phyloP scores from a whole-genome alignment of 2,888 invertebrate species.

The Resseliella maxima region DNA sequence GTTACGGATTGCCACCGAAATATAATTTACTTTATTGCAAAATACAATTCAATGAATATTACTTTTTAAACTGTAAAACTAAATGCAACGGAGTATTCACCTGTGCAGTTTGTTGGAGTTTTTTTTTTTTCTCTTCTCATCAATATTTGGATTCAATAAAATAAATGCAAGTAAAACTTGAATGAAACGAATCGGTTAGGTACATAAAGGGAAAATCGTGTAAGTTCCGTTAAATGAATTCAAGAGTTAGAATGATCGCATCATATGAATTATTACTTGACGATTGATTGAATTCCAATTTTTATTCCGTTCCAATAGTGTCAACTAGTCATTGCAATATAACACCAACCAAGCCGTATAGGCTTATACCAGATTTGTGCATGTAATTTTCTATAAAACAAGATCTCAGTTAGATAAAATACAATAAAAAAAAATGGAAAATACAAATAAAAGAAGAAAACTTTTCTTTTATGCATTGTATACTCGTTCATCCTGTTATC shows the following conservation, averaged over 20 bases:
- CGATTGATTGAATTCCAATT: slow-evolving; percentile 44
- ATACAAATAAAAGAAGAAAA: slow-evolving; percentile 6
- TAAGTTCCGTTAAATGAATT: slow-evolving; percentile 24
- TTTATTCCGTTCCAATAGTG: not conserved
- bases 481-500: slow-evolving; percentile 40
- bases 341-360: not conserved
- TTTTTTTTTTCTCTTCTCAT: too few relatives aligned
- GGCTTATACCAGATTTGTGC: slow-evolving; percentile 27
- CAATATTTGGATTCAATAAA: not conserved
- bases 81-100: not conserved
- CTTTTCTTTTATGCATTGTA: not conserved
- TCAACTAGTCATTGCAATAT: not conserved
- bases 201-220: not conserved
- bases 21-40: slow-evolving; percentile 10
- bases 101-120: too few relatives aligned
- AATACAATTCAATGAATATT: not conserved
- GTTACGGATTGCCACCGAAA: slow-evolving; percentile 51
- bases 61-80: too few relatives aligned
- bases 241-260: not conserved
- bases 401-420: slow-evolving; percentile 3
- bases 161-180: not conserved
- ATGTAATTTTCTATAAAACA: slow-evolving; percentile 6
- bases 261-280: not conserved
- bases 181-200: not conserved
- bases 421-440: too few relatives aligned